phyloP scores from a whole-genome alignment of 2,113 vertebrate species.

The Coturnix japonica region DNA sequence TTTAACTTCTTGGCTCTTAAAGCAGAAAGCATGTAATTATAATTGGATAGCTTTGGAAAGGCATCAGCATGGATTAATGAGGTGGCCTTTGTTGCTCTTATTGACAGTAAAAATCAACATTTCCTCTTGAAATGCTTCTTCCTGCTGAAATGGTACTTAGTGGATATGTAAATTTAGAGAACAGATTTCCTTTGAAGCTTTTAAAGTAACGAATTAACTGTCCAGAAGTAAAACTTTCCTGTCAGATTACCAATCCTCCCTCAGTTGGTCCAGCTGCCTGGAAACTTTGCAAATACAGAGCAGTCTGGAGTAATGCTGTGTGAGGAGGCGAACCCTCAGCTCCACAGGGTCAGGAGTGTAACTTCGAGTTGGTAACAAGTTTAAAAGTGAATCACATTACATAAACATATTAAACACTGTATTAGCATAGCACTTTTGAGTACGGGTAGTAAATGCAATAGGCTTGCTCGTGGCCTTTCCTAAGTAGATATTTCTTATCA shows the following conservation, averaged over 20 bases:
- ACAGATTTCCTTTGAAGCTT: background rate
- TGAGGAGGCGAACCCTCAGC: background rate
- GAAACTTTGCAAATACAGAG: background rate
- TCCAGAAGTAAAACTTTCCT: background rate
- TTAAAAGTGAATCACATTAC: background rate
- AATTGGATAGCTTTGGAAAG: background rate
- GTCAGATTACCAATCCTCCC: background rate
- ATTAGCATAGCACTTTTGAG: background rate
- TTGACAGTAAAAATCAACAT: background rate
- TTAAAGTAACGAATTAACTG: background rate
- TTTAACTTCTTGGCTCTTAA: background rate
- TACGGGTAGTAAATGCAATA: background rate
- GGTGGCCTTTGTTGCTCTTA: background rate
- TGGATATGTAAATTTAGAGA: too few relatives aligned
- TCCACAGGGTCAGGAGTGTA: background rate
- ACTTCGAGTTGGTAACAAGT: background rate
- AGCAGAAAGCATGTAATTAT: background rate
- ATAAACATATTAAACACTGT: background rate
- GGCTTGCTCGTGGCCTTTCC: rapidly evolving
- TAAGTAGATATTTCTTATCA: background rate
- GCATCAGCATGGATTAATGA: background rate
- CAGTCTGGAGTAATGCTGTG: background rate
- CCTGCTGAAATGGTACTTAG: background rate
- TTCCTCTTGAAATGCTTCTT: background rate
- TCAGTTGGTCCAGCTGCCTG: background rate